Base-by-base conservation (phyloP, 2,888 invertebrate species). In the Platycheirus albimanus region DNA sequence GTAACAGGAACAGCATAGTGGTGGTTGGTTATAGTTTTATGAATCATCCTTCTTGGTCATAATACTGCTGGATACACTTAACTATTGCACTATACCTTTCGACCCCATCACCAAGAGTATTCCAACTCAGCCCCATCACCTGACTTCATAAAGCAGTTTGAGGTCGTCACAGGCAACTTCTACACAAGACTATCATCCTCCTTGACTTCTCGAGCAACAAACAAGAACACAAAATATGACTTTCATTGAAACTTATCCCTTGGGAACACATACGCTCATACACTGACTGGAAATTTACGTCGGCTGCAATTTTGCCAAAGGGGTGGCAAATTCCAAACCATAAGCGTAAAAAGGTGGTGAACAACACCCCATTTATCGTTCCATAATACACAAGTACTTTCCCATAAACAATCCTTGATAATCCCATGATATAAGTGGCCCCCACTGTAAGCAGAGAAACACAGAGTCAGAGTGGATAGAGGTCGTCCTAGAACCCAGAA, bases 171-270 rank as follows among this genome's bases (percentile, higher is more conserved):
- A 56, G 33, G 54, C n/a, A 47, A 56, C 13, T 24, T 30, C 13
- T 58, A 24, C 19, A 28, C 38, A 43, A 66, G 66, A 43, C 19
- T 24, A 43, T 58, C 24, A 41, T 41, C 24, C 49, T 49, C 30
- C 56, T 56, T n/a, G n/a, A n/a, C n/a, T n/a, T n/a, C n/a, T n/a
- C n/a, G 54, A 56, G 58, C 43, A 56, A 56, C 67, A 69, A 56
- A 56, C 67, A 69, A 51, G 36, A 56, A 41, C 78, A 47, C 78
- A 78, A 83, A 83, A 72, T 78, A 83, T 78, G 72, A 72, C 78
- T 78, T 83, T 74, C 72, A 64, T 74, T 83, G 83, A 64, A 83
- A 83, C 72, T 78, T 83, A 83, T 83, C 83, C 83, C 83, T 58
- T 20, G 67, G 49, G 78, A 66, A 69, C 43, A 49, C 13, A 19